Evolutionary conservation across 1,140 invertebrate genomes (phyloP), one percentile per base, ranked within the genome.

Genomic region (Ips nitidus): DNA sequence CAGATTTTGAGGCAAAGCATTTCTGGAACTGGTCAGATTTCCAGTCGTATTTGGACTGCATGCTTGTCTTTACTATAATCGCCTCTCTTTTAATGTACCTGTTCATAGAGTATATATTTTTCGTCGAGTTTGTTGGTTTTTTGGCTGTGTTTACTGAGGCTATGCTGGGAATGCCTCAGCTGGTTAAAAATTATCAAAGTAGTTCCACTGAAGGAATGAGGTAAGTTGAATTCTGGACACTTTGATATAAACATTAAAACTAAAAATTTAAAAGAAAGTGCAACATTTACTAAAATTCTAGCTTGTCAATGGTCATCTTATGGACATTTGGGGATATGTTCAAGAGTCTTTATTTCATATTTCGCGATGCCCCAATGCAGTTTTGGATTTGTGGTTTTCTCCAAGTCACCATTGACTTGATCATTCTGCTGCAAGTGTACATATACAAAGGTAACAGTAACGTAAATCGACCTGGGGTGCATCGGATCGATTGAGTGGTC

Each of bases 21-120:
- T 99, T 99, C 86, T 99, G 98, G 98, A 91, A 94, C 78, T 99
- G 98, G 98, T 98, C 95, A 67, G 96, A 99, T 83, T 98, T 99
- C 80, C 90, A 93, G 79, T 98, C 95, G 53, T 99, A 98, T 77
- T 76, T 99, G 69, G 92, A 98, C 78, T 99, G 95, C 79, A 90
- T 97, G 83, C 81, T 93, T 56, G 84, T 92, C 1, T 97, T 99
- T 81, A 91, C 92, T 61, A 87, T 91, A 22, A 79, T 92, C 3
- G 88, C 92, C 38, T 92, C 93, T 45, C 80, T 94, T 36, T 77
- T 97, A 41, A 98, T 95, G 79, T 98, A 94, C 82, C 77, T 98
- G 50, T 88, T 98, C 77, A 85, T 95, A 63, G 88, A 93, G 74
- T 86, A 91, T 74, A 82, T 87, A 22, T 83, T 91, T 72, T 96